A percentile compares a stretch with the other conserved stretches of the same genome.
These are phyloP conservation scores for Piprites chloris DNA, from an alignment of 2,113 vertebrate species.

Conservation along the genomic window DNA sequence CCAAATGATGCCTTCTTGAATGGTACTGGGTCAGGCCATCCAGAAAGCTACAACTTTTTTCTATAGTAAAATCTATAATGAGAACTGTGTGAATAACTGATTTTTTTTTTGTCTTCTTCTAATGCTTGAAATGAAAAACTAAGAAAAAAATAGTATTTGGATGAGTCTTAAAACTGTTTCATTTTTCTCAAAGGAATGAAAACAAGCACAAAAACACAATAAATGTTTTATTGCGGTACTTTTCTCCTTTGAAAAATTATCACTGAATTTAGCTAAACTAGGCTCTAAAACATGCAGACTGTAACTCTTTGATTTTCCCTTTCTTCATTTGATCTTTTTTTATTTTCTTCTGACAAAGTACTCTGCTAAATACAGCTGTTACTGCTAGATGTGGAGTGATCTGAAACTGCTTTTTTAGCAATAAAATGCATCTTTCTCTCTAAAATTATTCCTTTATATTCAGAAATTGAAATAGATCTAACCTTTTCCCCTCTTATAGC, in stretches of 20 bases:
- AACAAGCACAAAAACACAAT: slow-evolving; percentile 29
- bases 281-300: slow-evolving; percentile 14
- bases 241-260: slow-evolving; percentile 45
- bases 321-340: slow-evolving; percentile 24
- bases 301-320: slow-evolving; percentile 17
- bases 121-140: neutral
- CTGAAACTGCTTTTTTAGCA: neutral
- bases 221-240: slow-evolving; percentile 33
- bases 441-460: neutral
- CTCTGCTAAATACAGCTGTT: slow-evolving; percentile 25
- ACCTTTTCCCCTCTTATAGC: neutral
- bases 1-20: neutral
- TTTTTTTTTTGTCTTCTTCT: neutral
- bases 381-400: neutral
- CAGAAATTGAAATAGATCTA: neutral
- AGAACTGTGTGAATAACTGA: neutral
- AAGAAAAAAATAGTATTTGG: neutral
- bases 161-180: neutral
- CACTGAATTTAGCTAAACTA: slow-evolving; percentile 31
- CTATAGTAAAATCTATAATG: neutral
- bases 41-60: neutral
- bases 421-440: neutral
- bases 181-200: slow-evolving; percentile 31
- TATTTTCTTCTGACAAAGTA: slow-evolving; percentile 24
- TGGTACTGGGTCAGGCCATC: neutral